Evolutionary conservation across 2,888 invertebrate species (phyloP).

Genomic region (Diplazon laetatorius): DNA sequence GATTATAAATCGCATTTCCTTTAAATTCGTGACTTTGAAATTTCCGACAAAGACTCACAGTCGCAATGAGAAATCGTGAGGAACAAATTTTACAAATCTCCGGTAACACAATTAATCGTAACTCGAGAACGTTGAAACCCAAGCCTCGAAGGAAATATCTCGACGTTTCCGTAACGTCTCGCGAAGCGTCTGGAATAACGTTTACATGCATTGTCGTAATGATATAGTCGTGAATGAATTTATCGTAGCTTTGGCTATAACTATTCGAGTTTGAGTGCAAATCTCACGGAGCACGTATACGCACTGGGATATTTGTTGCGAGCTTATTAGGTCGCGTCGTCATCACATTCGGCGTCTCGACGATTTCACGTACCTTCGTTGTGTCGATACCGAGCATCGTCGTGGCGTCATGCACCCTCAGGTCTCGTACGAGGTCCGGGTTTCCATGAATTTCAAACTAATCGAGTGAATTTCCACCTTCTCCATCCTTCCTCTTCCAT

Average conservation of each 20-base stretch:
- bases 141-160: background rate
- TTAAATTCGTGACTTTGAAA: background rate
- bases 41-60: background rate
- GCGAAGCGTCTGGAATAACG: background rate
- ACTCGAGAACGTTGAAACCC: background rate
- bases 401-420: conserved; percentile 63
- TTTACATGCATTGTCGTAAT: conserved; percentile 6
- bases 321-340: conserved; percentile 55
- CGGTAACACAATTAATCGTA: background rate
- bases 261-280: conserved; percentile 35
- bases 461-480: conserved; percentile 66
- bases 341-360: conserved; percentile 24
- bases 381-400: conserved; percentile 57
- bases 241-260: conserved; percentile 5
- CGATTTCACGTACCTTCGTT: conserved; percentile 21
- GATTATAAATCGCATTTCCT: conserved; percentile 3
- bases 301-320: conserved; percentile 56
- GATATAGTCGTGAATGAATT: background rate
- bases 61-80: background rate
- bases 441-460: conserved; percentile 70
- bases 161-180: background rate
- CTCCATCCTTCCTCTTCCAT: background rate
- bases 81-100: background rate
- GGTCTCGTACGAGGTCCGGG: conserved; percentile 62
- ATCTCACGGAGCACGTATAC: conserved; percentile 48